A percentile compares a stretch with the other conserved stretches of the same genome.
phyloP scores from a whole-genome alignment of 1,140 invertebrate species.

The Zaprionus capensis region DNA sequence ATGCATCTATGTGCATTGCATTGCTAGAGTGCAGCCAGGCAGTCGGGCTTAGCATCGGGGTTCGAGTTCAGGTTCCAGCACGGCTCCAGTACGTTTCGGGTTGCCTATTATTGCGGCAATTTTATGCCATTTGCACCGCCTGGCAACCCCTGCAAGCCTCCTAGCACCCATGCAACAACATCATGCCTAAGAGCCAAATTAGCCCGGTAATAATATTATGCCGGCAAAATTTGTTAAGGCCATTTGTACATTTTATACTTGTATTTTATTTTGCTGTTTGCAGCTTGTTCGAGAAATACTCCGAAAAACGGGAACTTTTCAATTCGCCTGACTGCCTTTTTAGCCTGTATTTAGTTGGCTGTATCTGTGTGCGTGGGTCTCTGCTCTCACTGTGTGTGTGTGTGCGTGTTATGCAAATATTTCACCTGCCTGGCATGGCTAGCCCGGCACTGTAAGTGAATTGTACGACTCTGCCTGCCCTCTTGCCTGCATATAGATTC shows the following conservation, averaged over 20 bases:
- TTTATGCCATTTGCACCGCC: constrained; percentile 77
- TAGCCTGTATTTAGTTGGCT: constrained; percentile 24
- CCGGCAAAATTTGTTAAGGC: constrained; percentile 27
- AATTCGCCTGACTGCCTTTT: constrained; percentile 28
- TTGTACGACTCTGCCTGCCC: constrained; percentile 1
- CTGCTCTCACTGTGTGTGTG: background rate
- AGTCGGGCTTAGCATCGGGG: background rate
- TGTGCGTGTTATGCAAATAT: constrained; percentile 37
- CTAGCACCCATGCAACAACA: background rate
- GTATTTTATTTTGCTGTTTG: constrained; percentile 31
- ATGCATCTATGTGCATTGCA: background rate
- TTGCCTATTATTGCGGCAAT: constrained; percentile 65
- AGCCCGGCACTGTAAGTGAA: constrained; percentile 26
- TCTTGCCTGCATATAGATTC: background rate
- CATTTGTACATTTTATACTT: constrained; percentile 35
- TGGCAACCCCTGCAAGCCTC: background rate
- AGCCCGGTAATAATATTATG: constrained; percentile 48
- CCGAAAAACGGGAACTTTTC: constrained; percentile 33
- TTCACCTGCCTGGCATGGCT: constrained; percentile 14
- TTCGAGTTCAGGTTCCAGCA: constrained; percentile 23
- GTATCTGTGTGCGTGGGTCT: constrained; percentile 8
- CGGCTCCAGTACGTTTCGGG: constrained; percentile 51
- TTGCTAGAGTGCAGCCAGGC: constrained; percentile 28
- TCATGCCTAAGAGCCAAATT: constrained; percentile 30
- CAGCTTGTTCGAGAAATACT: constrained; percentile 32